Evolutionary conservation across 2,113 vertebrate genomes (phyloP).

Genomic region (Falco punctatus): DNA sequence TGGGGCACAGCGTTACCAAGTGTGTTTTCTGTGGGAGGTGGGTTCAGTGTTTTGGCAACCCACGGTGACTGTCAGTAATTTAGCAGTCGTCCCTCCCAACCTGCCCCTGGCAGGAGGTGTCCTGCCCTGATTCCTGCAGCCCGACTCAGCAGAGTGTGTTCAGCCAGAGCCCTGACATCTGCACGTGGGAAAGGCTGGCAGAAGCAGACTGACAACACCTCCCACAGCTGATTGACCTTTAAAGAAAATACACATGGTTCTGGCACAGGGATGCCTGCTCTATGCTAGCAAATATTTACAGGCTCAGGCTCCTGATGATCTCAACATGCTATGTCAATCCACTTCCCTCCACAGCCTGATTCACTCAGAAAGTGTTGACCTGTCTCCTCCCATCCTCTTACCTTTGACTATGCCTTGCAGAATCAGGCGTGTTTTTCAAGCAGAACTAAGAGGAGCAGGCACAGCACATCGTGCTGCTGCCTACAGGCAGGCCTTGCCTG

Average conservation of each 20-base stretch:
- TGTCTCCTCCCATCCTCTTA: background rate
- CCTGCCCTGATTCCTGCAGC: background rate
- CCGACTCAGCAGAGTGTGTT: background rate
- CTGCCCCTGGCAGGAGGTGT: background rate
- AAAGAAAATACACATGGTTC: background rate
- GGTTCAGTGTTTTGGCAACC: background rate
- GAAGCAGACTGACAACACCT: conserved; percentile 11
- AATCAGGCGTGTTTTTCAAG: background rate
- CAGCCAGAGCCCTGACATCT: background rate
- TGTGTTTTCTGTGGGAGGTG: background rate
- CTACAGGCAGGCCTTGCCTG: background rate
- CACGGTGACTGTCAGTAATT: background rate
- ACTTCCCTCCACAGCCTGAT: background rate
- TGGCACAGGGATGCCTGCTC: background rate
- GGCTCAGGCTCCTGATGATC: background rate
- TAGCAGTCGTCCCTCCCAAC: background rate
- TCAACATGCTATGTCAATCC: background rate
- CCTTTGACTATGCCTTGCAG: background rate
- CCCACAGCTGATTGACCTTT: conserved; percentile 58
- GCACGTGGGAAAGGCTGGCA: background rate
- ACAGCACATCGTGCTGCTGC: background rate
- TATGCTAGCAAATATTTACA: background rate
- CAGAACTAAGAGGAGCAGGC: conserved; percentile 12
- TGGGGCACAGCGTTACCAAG: background rate
- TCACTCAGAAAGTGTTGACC: background rate